Evolutionary conservation across 2,888 invertebrate genomes (phyloP).

Genomic region (Odontocolon sp.): DNA sequence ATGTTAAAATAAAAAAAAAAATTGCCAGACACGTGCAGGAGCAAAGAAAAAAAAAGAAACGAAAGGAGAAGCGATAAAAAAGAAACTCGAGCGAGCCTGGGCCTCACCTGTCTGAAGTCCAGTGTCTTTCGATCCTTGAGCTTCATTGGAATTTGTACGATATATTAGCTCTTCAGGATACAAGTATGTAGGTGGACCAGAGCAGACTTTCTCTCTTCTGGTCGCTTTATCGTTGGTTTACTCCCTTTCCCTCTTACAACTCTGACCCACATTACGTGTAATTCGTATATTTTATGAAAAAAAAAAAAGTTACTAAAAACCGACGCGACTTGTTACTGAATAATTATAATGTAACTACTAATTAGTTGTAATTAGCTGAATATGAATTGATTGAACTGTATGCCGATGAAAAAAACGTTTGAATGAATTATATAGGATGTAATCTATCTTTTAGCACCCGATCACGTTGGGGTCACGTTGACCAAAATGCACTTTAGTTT

Average conservation of each 20-base stretch:
- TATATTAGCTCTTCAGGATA: slow-evolving; percentile 23
- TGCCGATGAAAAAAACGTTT: too few species aligned
- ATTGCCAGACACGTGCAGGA: slow-evolving; percentile 1
- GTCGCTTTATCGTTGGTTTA: not conserved
- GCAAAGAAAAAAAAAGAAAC: not conserved
- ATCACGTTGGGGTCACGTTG: too few species aligned
- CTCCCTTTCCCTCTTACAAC: not conserved
- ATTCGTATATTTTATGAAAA: too few species aligned
- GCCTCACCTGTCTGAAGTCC: not conserved
- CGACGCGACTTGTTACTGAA: too few species aligned
- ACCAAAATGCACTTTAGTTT: too few species aligned
- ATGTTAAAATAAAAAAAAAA: slow-evolving; percentile 8
- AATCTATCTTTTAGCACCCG: too few species aligned
- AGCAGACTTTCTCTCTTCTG: slow-evolving; percentile 30
- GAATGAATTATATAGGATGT: too few species aligned
- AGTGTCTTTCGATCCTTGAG: slow-evolving; percentile 10
- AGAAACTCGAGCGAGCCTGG: slow-evolving; percentile 22
- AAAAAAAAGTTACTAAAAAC: too few species aligned
- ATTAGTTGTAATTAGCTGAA: too few species aligned
- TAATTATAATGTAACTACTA: too few species aligned
- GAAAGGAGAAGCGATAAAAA: slow-evolving; percentile 10
- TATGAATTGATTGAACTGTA: too few species aligned
- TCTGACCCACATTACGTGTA: slow-evolving; percentile 24
- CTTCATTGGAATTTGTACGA: slow-evolving; percentile 33
- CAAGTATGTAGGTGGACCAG: slow-evolving; percentile 3